Evolutionary conservation across 2,888 invertebrate genomes (phyloP).

Genomic region (Pyrochroa serraticornis): DNA sequence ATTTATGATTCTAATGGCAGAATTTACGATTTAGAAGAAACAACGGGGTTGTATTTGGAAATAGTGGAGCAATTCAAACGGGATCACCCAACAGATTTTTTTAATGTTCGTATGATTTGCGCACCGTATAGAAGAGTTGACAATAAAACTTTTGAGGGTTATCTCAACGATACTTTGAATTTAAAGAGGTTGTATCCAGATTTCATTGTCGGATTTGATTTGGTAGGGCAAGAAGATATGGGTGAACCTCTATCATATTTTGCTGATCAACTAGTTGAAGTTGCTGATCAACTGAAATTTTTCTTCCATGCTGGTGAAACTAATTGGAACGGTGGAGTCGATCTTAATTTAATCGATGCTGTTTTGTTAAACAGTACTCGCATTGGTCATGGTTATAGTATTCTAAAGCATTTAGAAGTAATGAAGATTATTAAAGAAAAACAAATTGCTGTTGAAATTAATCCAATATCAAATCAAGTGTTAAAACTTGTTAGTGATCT

Average conservation of each 20-base stretch:
- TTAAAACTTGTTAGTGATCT: slow-evolving; percentile 72
- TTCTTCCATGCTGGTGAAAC: slow-evolving; percentile 87
- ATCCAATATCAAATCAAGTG: slow-evolving; percentile 79
- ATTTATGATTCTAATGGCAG: slow-evolving; percentile 65
- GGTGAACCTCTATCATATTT: slow-evolving; percentile 71
- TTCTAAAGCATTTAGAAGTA: slow-evolving; percentile 74
- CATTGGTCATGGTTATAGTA: slow-evolving; percentile 79
- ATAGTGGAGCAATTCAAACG: slow-evolving; percentile 61
- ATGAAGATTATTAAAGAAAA: slow-evolving; percentile 63
- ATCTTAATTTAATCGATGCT: slow-evolving; percentile 80
- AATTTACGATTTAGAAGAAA: slow-evolving; percentile 57
- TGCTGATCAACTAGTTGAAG: slow-evolving; percentile 61
- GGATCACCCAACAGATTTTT: slow-evolving; percentile 62
- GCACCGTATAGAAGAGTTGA: slow-evolving; percentile 63
- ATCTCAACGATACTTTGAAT: slow-evolving; percentile 43
- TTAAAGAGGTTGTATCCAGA: slow-evolving; percentile 65
- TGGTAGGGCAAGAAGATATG: slow-evolving; percentile 80
- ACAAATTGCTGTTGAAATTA: slow-evolving; percentile 75
- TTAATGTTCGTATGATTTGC: slow-evolving; percentile 67
- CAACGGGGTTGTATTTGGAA: slow-evolving; percentile 60
- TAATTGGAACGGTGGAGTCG: slow-evolving; percentile 71
- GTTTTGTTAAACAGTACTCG: slow-evolving; percentile 74
- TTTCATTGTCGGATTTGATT: slow-evolving; percentile 77
- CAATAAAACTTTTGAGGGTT: slow-evolving; percentile 40
- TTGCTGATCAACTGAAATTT: slow-evolving; percentile 64